Percentiles rank a stretch among this genome's conserved stretches.
phyloP scores from a whole-genome alignment of 2,113 vertebrate genomes.

The Numida meleagris region DNA sequence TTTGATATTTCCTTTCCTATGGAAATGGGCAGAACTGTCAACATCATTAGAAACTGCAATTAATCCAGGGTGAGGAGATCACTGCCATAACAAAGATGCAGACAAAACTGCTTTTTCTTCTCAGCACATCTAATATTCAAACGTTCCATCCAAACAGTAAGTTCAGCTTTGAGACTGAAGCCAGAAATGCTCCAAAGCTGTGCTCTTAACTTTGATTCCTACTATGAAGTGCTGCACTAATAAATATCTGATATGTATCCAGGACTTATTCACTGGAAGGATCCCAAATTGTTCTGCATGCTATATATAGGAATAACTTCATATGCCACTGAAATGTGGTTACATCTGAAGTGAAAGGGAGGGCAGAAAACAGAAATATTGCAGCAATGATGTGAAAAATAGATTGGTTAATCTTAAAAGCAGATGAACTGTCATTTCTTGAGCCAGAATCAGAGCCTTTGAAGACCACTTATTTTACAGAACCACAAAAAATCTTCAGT shows the following conservation, averaged over 20 bases:
- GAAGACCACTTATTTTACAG: neutral
- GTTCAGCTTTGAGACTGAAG: conserved; percentile 1
- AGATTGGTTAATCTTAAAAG: conserved; percentile 33
- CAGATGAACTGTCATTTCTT: conserved; percentile 1
- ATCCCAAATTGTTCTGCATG: conserved; percentile 32
- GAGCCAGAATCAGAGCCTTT: neutral
- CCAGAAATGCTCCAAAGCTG: neutral
- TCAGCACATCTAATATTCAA: neutral
- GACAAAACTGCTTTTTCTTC: neutral
- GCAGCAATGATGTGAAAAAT: conserved; percentile 33
- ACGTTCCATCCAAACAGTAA: neutral
- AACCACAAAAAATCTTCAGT: neutral
- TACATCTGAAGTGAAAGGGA: conserved; percentile 35
- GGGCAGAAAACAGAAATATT: conserved; percentile 6
- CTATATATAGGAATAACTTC: conserved; percentile 64
- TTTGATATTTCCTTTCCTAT: conserved; percentile 54
- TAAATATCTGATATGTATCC: conserved; percentile 6
- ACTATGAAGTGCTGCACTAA: neutral
- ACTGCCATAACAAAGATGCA: conserved; percentile 4
- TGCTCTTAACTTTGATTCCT: neutral
- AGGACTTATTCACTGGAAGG: conserved; percentile 25
- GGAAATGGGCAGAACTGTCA: conserved; percentile 25
- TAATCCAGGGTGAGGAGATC: conserved; percentile 1
- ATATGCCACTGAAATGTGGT: conserved; percentile 22
- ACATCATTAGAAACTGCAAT: conserved; percentile 27